These are phyloP conservation scores for Turdus rufiventris DNA, from an alignment of 2,113 vertebrate genomes.

Conservation along the genomic window DNA sequence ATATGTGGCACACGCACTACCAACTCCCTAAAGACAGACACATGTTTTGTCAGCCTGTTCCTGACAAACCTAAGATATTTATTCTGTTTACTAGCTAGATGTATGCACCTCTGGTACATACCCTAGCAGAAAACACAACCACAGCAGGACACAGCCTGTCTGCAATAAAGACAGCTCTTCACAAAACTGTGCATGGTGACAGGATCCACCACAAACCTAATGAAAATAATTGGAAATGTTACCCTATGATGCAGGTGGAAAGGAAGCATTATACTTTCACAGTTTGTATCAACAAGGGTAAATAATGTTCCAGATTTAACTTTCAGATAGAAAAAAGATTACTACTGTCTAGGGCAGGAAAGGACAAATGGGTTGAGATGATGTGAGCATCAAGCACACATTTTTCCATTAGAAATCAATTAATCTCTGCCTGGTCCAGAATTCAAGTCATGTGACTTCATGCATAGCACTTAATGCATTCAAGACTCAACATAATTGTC, in stretches of 20 bases:
- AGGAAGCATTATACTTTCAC: neutral
- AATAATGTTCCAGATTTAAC: neutral
- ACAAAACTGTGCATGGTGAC: neutral
- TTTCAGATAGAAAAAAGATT: neutral
- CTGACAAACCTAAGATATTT: neutral
- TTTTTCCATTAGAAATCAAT: constrained; percentile 78
- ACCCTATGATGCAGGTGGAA: neutral
- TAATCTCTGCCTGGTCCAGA: constrained; percentile 70
- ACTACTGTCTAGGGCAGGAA: neutral
- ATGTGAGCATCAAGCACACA: neutral
- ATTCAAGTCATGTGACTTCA: constrained; percentile 66
- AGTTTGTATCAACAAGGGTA: neutral
- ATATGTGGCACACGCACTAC: too few relatives aligned
- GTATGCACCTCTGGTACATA: neutral
- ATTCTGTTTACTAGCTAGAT: neutral
- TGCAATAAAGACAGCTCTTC: neutral
- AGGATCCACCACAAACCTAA: neutral
- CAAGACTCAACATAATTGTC: constrained; percentile 70
- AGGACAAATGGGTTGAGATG: neutral
- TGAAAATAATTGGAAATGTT: neutral
- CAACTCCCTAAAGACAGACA: neutral
- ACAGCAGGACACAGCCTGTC: neutral
- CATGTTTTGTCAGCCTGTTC: neutral
- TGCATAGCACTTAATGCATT: constrained; percentile 72
- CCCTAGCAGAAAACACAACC: neutral